phyloP scores from a whole-genome alignment of 2,888 invertebrate genomes.

The Stenichneumon culpator region DNA sequence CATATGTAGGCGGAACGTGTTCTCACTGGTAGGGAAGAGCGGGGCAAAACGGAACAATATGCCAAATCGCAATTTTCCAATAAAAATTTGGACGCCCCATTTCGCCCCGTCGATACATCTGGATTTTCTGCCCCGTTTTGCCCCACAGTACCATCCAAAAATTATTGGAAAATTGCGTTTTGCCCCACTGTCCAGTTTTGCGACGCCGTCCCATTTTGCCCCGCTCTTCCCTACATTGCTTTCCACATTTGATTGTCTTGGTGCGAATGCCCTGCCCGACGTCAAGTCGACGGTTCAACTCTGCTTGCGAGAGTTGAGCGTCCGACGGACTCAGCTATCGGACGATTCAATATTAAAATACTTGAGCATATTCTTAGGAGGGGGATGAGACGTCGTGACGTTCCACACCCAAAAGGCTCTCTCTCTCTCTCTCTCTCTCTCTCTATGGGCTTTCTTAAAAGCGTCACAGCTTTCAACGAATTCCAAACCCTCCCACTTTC shows the following conservation, averaged over 20 bases:
- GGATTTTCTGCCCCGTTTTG: no score
- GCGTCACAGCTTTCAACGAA: conserved; percentile 60
- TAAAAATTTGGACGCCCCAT: no score
- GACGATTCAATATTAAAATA: conserved; percentile 81
- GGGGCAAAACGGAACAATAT: no score
- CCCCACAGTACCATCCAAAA: no score
- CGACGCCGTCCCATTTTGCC: no score
- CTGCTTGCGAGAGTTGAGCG: background rate
- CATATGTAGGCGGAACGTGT: conserved; percentile 60
- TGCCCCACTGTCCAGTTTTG: no score
- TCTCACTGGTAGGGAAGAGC: conserved; percentile 68
- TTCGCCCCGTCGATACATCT: no score
- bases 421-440: background rate
- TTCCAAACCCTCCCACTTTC: conserved; percentile 55
- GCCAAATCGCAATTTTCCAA: no score
- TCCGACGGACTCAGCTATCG: background rate
- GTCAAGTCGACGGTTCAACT: background rate
- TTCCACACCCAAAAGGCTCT: conserved; percentile 69
- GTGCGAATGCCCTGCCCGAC: background rate
- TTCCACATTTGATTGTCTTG: conserved; percentile 7
- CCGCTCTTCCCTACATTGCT: no score
- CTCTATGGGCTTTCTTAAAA: conserved; percentile 67
- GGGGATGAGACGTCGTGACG: conserved; percentile 52
- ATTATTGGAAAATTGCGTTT: no score
- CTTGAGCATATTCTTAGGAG: conserved; percentile 77